Base-by-base conservation (phyloP, 1,140 invertebrate genomes). In the Globodera rostochiensis region DNA sequence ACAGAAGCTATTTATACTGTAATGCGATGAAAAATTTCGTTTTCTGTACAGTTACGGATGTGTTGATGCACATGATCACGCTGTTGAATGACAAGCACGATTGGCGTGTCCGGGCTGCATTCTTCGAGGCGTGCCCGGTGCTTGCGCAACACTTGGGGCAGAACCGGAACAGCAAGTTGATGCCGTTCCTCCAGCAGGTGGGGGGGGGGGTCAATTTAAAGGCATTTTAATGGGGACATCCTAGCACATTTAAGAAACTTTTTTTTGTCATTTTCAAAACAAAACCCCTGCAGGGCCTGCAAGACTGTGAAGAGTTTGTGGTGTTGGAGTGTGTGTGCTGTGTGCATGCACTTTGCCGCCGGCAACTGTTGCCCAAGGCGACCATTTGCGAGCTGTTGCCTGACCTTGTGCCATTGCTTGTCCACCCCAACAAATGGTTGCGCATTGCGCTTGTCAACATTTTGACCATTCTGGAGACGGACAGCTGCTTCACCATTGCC, bases 31-130 rank as follows among this genome's bases (percentile, higher is more conserved):
- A 36, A 36, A 36, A 21, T 21, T 6, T 4, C 0, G 21, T 64
- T 15, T n/a, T 64, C 19, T 9, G 53, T 15, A 64, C 57, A 84
- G 60, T 67, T 9, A 77, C 66, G n/a, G 84, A 87, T 70, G 57
- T 85, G 69, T 46, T 85, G 36, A 86, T 87, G 83, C 84, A 87
- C 60, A 85, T 87, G 86, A 87, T 82, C 25, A 82, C 84, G 9
- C 53, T 87, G 47, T 53, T 86, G 46, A 86, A 87, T 69, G 77
- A 83, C 50, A 86, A 86, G 45, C 19, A 73, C 11, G 84, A 87
- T 57, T 86, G 85, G 85, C 49, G 80, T 19, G 71, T 86, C 21
- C 70, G 84, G 5, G 81, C 86, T 6, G 69, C 86, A 25, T 86
- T 86, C 57, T 86, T 82, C 50, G 76, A 82, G 45, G 75, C 76